Evolutionary conservation across 1,140 invertebrate genomes (phyloP), one percentile per base, ranked within the genome.

Genomic region (Berghia stephanieae): DNA sequence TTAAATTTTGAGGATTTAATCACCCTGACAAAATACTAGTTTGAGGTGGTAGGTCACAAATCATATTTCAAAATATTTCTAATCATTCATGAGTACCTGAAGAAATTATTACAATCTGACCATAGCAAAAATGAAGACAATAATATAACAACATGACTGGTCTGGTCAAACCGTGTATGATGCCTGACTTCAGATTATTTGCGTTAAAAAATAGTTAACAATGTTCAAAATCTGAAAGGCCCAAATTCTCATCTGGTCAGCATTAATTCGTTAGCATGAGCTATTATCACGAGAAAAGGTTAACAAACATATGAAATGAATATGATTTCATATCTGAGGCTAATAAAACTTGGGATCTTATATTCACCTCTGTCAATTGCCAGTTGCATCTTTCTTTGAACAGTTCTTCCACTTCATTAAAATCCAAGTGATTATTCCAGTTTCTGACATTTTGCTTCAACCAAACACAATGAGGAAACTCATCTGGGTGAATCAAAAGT

Each of bases 381-480:
- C 46, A 21, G 60, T 18, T n/a, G 1, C 72, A 67, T 38, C 40
- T 67, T n/a, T 63, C 60, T 31, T 60, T 66, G 46, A 80, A 81
- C 60, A 80, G 66, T 31, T 74, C 55, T 57, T 82, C 79, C 75
- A 82, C 38, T 38, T 82, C 74, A 3, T 49, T 55, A 67, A 75
- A 82, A 49, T 82, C 81, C 69, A 75, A 75, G 27, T 69, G 31
- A 0, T 76, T 21, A 42, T 68, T 66, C 27, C 6, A 38, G 18
- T 40, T 52, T 6, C 46, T 31, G 40, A 71, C n/a, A 16, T 78
- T 55, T 49, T 21, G 2, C 27, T 49, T 44, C 5, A 38, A 40
- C 81, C 81, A 82, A 1, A 82, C 16, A 78, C 79, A 75, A 57
- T 78, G 77, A 3, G 72, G 71, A 70, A 66, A 75, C 42, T 36